phyloP scores from a whole-genome alignment of 2,888 invertebrate genomes.

The Tiliacea aurago region DNA sequence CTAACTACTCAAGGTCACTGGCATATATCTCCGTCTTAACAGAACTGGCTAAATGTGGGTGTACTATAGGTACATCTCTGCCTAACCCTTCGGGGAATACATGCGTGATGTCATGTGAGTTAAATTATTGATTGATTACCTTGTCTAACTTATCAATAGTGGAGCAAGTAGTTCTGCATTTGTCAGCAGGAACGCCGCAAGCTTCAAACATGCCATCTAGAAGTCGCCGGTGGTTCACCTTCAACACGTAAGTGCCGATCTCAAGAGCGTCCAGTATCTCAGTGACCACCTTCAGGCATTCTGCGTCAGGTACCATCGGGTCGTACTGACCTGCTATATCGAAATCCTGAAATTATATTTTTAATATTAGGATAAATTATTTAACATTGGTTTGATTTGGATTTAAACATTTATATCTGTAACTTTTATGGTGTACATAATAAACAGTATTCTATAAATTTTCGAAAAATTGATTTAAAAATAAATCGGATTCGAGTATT shows the following conservation, averaged over 20 bases:
- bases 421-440: too few species aligned
- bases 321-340: slow-evolving; percentile 99
- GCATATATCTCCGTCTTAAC: too few species aligned
- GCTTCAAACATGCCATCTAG: slow-evolving; percentile 99
- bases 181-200: slow-evolving; percentile 97
- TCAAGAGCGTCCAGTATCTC: slow-evolving; percentile 96
- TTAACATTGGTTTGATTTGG: too few species aligned
- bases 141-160: slow-evolving; percentile 99
- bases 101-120: not conserved
- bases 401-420: too few species aligned
- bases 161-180: slow-evolving; percentile 98
- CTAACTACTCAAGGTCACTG: too few species aligned
- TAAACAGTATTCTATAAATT: too few species aligned
- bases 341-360: slow-evolving; percentile 95
- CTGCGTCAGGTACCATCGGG: slow-evolving; percentile 99
- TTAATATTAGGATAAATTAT: not conserved
- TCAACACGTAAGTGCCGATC: slow-evolving; percentile 96
- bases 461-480: too few species aligned
- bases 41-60: not conserved
- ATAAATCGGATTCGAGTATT: too few species aligned
- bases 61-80: not conserved
- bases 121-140: slow-evolving; percentile 82
- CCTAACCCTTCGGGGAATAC: not conserved
- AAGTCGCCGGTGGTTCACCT: slow-evolving; percentile 98
- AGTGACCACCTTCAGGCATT: slow-evolving; percentile 98